Base-by-base conservation (phyloP, 2,888 invertebrate genomes). In the Drosophila rubida region DNA sequence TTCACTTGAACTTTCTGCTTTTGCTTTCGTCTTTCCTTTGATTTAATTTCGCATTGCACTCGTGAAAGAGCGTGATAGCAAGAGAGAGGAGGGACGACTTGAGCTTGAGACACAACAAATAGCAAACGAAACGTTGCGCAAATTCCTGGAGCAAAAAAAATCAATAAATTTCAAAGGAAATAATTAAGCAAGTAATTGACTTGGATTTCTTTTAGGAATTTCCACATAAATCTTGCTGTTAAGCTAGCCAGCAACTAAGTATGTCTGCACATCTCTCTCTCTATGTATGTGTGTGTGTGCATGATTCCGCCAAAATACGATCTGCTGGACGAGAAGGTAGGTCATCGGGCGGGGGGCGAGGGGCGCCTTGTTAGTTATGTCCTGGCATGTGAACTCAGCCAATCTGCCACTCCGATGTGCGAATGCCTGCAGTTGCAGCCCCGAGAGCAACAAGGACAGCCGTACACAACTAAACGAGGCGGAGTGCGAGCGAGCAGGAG, bases 161-260 rank as follows among this genome's bases (percentile, higher is more conserved):
- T 85, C 85, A 79, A 85, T 85, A 85, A 85, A 85, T 85, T 85
- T 86, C 85, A 84, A 85, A 85, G 85, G 85, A 85, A 85, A 85
- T 85, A 85, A 85, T 85, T 85, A 85, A 85, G 88, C 87, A 87
- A 84, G 84, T 89, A 87, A 87, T 87, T 87, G 89, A 87, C 87
- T 87, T 87, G 87, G 89, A 87, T 87, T 89, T 84, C 88, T 83
- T 85, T 87, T 86, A 81, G 78, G 81, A 88, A 89, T 88, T 88
- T 81, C 75, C 78, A 84, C 87, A 88, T 89, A 88, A 89, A 89
- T 87, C 84, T 87, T 72, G 49, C 80, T 70, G 82, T 76, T 85
- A 87, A 87, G 84, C 87, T 64, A 85, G 85, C 79, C 69, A 76
- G 69, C 23, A 51, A 7, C 51, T 46, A 42, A 55, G 13, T 59